phyloP scores from a whole-genome alignment of 53 echinoderm and acorn worm species.

The Antedon mediterranea region DNA sequence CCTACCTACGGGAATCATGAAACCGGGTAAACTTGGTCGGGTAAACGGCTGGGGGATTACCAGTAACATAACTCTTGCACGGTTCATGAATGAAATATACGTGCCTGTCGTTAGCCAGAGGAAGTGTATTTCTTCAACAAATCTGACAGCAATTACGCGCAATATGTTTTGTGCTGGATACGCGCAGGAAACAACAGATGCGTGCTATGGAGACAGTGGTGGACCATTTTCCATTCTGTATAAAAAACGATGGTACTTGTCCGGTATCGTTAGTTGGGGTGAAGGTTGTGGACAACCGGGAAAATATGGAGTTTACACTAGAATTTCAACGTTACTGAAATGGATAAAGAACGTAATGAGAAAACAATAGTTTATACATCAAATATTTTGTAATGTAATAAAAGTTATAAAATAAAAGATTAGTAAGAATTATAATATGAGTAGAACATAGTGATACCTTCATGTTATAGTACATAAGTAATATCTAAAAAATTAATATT shows the following conservation, averaged over 20 bases:
- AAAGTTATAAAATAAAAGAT: too few species aligned
- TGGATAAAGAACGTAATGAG: constrained; percentile 43
- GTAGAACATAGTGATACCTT: too few species aligned
- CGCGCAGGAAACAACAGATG: constrained; percentile 16
- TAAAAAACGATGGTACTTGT: constrained; percentile 41
- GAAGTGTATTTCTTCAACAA: constrained; percentile 26
- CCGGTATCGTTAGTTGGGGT: constrained; percentile 93
- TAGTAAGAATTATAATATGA: too few species aligned
- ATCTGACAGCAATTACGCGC: not conserved
- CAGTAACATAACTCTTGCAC: constrained; percentile 34
- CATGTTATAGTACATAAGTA: too few species aligned
- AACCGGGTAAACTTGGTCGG: constrained; percentile 16
- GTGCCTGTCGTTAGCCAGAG: constrained; percentile 34
- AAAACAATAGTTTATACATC: too few species aligned
- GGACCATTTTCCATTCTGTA: constrained; percentile 46
- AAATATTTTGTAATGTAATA: too few species aligned
- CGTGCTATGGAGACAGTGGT: constrained; percentile 71
- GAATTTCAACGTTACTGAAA: constrained; percentile 40
- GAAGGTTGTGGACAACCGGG: constrained; percentile 49
- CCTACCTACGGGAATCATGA: too few species aligned
- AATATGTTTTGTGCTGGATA: too few species aligned
- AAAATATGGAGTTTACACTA: constrained; percentile 73
- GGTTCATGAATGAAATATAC: constrained; percentile 42
- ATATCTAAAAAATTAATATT: too few species aligned
- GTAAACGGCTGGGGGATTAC: constrained; percentile 58